A percentile compares a stretch with the other conserved stretches of the same genome.
These are phyloP conservation scores for Apus apus DNA, from an alignment of 2,113 vertebrate species.

Conservation along the genomic window DNA sequence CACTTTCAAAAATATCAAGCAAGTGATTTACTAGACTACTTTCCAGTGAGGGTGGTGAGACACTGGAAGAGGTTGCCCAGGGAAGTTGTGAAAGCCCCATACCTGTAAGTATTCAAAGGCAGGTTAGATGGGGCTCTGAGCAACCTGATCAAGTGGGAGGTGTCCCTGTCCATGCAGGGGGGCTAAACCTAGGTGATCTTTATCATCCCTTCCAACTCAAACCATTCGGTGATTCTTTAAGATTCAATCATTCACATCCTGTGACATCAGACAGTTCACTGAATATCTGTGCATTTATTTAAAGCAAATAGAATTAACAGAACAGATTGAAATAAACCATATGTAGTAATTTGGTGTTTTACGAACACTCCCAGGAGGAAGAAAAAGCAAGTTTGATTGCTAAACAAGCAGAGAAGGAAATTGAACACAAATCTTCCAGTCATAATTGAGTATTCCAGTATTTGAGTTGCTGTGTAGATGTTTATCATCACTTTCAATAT, in stretches of 20 bases:
- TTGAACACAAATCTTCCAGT: background rate
- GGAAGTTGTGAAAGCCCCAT: too few species aligned
- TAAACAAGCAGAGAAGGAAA: background rate
- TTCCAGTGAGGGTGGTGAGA: too few species aligned
- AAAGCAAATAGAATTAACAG: background rate
- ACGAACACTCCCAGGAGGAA: background rate
- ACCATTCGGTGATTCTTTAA: too few species aligned
- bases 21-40: background rate
- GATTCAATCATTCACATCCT: background rate
- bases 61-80: too few species aligned
- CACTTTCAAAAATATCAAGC: background rate
- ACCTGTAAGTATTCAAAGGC: too few species aligned
- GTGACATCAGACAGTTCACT: background rate
- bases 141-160: too few species aligned
- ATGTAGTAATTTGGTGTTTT: background rate
- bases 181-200: too few species aligned
- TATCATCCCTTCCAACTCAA: too few species aligned
- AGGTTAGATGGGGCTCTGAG: too few species aligned
- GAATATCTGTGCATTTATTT: background rate
- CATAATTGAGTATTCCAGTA: background rate
- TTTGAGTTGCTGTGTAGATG: background rate
- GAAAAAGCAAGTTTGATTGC: background rate
- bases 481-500: background rate
- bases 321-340: background rate
- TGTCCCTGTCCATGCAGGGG: too few species aligned